Base-by-base conservation (phyloP, 2,888 invertebrate genomes). In the Mechanitis messenoides region DNA sequence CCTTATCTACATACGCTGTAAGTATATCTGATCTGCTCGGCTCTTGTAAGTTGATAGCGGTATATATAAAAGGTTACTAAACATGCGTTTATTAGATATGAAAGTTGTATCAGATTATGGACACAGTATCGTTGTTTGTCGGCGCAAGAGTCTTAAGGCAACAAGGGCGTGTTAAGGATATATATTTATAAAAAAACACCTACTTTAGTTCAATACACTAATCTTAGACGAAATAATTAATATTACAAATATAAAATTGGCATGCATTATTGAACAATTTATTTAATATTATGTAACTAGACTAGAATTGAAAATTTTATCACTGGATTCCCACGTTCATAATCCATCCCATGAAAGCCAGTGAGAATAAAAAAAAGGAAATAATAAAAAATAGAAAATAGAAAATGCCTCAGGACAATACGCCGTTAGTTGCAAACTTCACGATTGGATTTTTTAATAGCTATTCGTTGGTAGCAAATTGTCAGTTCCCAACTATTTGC, bases 21-120 rank as follows among this genome's bases (percentile, higher is more conserved):
- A 79, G 81, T 83, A 82, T 72, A 73, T 77, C 76, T 77, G 50
- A 50, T 50, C 50, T 74, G 78, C 77, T 80, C 77, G 72, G 50
- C 50, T 31, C 50, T 50, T 82, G 81, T 81, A 77, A 77, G 74
- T 75, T 75, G 89, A 90, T 89, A 90, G 89, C 89, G 89, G 89
- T 78, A 73, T 77, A 77, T 75, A 77, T 78, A 77, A 84, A 89
- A 87, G 84, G 82, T 75, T 74, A 77, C 76, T 83, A 80, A 87
- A 88, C 89, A 89, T 76, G 85, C 78, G 83, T 87, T 85, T 84
- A 83, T 83, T 79, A 79, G 87, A 88, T 88, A 87, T 81, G 81
- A 82, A 83, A 82, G 81, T 85, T 83, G 79, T 84, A 83, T 81
- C 79, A 73, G 84, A 84, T 85, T 84, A 84, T 83, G 79, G 73